Base-by-base conservation (phyloP, 2,888 invertebrate species). In the Hemicrepidius hirtus region DNA sequence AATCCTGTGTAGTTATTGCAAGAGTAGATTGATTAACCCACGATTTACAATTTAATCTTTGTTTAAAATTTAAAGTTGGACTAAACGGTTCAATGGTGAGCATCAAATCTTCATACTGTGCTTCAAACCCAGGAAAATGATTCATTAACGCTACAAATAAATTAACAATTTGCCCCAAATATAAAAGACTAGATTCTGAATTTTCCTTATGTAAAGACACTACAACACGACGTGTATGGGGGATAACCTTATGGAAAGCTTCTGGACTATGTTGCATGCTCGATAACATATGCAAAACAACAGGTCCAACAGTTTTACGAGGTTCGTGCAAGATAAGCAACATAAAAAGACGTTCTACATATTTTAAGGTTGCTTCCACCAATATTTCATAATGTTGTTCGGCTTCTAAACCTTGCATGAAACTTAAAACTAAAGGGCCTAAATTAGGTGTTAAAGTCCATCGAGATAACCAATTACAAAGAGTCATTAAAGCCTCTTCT, bases 391-490 rank as follows among this genome's bases (percentile, higher is more conserved):
- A 86, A 65, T 87, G 87, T 2, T 85, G 82, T 20, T 86, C 84
- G 1, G 76, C 76, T 66, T 92, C 91, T 24, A 94, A 85, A 0
- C 91, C 91, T 76, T 88, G 88, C 80, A 94, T 90, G 76, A 92
- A 91, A 2, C 91, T 89, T 79, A 92, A 86, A 0, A 94, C 90
- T 90, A 94, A 92, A 9, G 89, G 87, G 24, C 91, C 90, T 0
- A 94, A 86, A 53, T 90, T 89, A 1, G 91, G 89, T 0, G 91
- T 91, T 73, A 89, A 89, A 21, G 89, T 89, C 88, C 92, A 92
- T 66, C 88, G 87, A 0, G 88, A 87, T 67, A 93, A 84, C 94
- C 94, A 94, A n/a, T 86, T 86, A 80, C 92, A 93, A 0, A 95
- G 86, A 55, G 91, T 89, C 18, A 88, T 87, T 1, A 94, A 86